These are phyloP conservation scores for Beris morrisii DNA, from an alignment of 2,888 invertebrate genomes.

Conservation along the genomic window DNA sequence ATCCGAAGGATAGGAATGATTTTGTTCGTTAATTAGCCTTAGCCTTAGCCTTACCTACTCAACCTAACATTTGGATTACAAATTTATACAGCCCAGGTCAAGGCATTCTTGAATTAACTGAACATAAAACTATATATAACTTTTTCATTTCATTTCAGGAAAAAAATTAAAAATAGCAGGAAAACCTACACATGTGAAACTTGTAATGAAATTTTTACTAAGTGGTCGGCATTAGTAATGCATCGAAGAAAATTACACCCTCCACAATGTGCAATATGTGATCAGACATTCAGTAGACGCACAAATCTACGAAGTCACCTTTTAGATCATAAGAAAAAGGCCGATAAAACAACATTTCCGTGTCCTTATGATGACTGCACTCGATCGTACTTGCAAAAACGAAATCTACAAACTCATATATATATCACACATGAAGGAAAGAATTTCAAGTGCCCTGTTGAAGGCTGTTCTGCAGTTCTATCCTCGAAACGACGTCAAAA, in stretches of 20 bases:
- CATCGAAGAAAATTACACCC: constrained; percentile 50
- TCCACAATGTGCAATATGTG: constrained; percentile 46
- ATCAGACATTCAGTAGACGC: constrained; percentile 44
- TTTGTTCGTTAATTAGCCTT: too few species aligned
- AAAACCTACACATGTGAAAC: constrained; percentile 58
- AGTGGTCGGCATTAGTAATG: constrained; percentile 57
- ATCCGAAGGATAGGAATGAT: too few species aligned
- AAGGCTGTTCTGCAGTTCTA: constrained; percentile 56
- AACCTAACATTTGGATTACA: too few species aligned
- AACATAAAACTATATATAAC: too few species aligned
- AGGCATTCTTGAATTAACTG: too few species aligned
- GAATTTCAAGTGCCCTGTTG: constrained; percentile 46
- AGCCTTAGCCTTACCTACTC: too few species aligned
- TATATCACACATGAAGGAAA: constrained; percentile 57
- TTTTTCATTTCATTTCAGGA: neutral
- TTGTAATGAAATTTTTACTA: constrained; percentile 59
- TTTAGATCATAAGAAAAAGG: constrained; percentile 44
- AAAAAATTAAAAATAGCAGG: neutral
- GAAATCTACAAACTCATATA: constrained; percentile 62
- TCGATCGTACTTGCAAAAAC: constrained; percentile 59
- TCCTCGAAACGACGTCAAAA: constrained; percentile 11
- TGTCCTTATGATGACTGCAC: constrained; percentile 54
- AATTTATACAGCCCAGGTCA: too few species aligned
- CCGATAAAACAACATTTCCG: constrained; percentile 41
- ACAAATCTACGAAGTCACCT: constrained; percentile 41